A percentile compares a stretch with the other conserved stretches of the same genome.
Evolutionary conservation across 2,888 invertebrate species (phyloP).

Genomic region (Pristionchus japonicus): DNA sequence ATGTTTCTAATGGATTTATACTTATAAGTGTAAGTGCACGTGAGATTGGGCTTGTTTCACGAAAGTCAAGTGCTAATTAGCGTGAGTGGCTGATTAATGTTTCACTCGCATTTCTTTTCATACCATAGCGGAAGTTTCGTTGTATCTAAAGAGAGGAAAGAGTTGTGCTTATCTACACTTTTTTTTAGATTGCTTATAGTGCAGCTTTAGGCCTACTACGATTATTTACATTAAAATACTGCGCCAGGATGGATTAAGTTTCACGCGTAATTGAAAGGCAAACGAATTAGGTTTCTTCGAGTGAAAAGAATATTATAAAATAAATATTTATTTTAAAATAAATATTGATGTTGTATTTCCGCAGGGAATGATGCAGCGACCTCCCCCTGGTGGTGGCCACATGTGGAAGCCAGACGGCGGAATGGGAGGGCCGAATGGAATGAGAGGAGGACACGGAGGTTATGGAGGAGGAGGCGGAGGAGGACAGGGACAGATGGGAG

Average conservation of each 20-base stretch:
- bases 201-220: no score
- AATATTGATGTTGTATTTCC: not conserved
- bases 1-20: not conserved
- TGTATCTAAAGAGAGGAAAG: not conserved
- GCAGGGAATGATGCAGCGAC: constrained; percentile 36
- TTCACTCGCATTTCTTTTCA: not conserved
- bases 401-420: constrained; percentile 53
- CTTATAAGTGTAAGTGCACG: not conserved
- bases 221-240: no score
- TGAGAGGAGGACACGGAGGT: constrained; percentile 43
- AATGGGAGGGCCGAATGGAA: constrained; percentile 51
- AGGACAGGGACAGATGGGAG: constrained; percentile 3
- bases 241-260: no score
- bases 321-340: not conserved
- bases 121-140: not conserved
- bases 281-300: no score
- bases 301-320: no score
- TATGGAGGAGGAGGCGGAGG: constrained; percentile 8
- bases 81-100: not conserved
- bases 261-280: no score
- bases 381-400: constrained; percentile 8
- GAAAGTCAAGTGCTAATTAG: not conserved
- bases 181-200: not conserved
- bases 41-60: not conserved
- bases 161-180: not conserved